These are phyloP conservation scores for Chionoecetes opilio DNA, from an alignment of 1,140 invertebrate genomes.

Conservation along the genomic window DNA sequence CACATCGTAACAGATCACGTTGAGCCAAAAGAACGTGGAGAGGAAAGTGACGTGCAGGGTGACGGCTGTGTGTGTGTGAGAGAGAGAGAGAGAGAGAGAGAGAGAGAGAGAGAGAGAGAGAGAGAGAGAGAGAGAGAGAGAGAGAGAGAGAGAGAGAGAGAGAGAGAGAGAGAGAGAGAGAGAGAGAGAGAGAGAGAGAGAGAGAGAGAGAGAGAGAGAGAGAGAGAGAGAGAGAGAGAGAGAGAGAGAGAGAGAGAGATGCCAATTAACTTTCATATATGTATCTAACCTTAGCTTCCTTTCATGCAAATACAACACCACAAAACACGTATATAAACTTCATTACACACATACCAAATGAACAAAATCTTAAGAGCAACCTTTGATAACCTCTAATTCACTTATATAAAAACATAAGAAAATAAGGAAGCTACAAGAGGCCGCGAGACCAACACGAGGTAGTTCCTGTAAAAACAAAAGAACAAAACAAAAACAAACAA, in stretches of 20 bases:
- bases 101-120: slow-evolving; percentile 45
- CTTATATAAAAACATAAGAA: no score
- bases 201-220: slow-evolving; percentile 49
- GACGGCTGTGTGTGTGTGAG: slow-evolving; percentile 82
- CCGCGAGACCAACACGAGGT: no score
- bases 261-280: no score
- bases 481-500: no score
- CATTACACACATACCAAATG: no score
- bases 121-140: slow-evolving; percentile 40
- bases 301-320: no score
- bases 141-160: slow-evolving; percentile 48
- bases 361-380: no score
- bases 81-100: slow-evolving; percentile 42
- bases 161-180: slow-evolving; percentile 48
- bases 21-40: slow-evolving; percentile 85
- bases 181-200: slow-evolving; percentile 48
- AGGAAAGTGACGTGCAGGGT: slow-evolving; percentile 85
- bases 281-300: no score
- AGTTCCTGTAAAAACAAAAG: no score
- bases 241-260: slow-evolving; percentile 32
- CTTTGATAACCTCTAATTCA: no score
- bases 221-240: slow-evolving; percentile 49
- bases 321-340: no score
- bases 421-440: no score
- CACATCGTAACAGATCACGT: slow-evolving; percentile 83